Conservation (phyloP, 2,113 vertebrate genomes). For the Hucho hucho region DNA sequence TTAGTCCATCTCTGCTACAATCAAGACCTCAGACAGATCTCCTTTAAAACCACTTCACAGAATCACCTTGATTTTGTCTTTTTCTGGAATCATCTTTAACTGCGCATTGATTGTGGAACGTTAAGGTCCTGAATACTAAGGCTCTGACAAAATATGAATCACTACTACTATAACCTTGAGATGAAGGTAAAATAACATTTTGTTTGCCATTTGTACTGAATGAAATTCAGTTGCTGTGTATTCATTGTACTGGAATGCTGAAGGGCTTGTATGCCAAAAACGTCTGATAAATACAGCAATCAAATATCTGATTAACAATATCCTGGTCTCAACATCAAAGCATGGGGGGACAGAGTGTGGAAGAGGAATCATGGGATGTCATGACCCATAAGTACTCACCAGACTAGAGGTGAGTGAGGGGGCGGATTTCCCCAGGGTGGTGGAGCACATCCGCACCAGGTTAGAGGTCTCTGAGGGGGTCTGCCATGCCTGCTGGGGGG, state of each 20-base stretch:
- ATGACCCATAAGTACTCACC: constrained; percentile 74
- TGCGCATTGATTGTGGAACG: background rate
- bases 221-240: too few relatives aligned
- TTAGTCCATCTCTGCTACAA: background rate
- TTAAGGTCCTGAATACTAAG: background rate
- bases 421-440: constrained; percentile 89
- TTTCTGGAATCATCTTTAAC: background rate
- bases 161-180: too few relatives aligned
- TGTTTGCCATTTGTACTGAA: too few relatives aligned
- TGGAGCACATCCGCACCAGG: constrained; percentile 88
- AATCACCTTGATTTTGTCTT: background rate
- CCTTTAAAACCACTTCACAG: background rate
- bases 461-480: constrained; percentile 80
- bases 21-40: background rate
- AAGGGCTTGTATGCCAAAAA: too few relatives aligned
- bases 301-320: too few relatives aligned
- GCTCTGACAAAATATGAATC: background rate
- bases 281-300: too few relatives aligned
- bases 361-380: background rate
- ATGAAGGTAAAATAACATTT: too few relatives aligned
- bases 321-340: too few relatives aligned
- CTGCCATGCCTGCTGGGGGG: constrained; percentile 73
- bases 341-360: background rate
- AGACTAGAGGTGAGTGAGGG: constrained; percentile 85
- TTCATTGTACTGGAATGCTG: too few relatives aligned